Percentiles rank a stretch among this genome's conserved stretches.
Conservation (phyloP, 2,888 invertebrate species). For the Stenodera caucasica region DNA sequence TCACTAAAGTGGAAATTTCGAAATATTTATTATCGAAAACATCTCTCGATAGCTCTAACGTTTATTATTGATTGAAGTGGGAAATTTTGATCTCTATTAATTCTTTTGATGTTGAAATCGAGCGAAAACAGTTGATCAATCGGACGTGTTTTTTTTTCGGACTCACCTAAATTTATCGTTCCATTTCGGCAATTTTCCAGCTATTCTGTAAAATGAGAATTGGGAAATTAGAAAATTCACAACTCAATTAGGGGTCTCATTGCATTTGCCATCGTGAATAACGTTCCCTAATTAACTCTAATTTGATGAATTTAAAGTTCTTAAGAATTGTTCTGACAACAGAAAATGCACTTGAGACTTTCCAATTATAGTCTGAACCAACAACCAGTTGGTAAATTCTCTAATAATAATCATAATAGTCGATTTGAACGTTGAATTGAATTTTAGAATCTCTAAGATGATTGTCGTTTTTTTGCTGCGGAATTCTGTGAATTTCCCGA, state of each 20-base stretch:
- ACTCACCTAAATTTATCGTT: not conserved
- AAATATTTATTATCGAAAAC: not conserved
- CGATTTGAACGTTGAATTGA: not conserved
- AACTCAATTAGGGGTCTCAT: too few relatives aligned
- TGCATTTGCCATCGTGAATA: not conserved
- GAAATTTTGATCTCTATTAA: not conserved
- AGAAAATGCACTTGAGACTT: not conserved
- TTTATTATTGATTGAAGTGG: not conserved
- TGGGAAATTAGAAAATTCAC: too few relatives aligned
- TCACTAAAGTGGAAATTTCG: not conserved
- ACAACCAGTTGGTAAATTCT: not conserved
- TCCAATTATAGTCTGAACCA: not conserved
- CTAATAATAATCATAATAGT: not conserved
- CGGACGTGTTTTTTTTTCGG: too few relatives aligned
- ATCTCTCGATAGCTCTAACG: not conserved
- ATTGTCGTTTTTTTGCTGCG: too few relatives aligned
- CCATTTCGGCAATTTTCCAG: not conserved
- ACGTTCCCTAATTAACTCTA: not conserved
- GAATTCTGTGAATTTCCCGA: too few relatives aligned
- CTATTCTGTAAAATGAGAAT: not conserved
- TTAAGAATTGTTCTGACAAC: not conserved
- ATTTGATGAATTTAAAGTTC: not conserved
- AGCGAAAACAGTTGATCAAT: too few relatives aligned
- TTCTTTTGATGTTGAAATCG: not conserved
- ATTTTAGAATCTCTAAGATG: too few relatives aligned